Conservation (phyloP, 2,113 vertebrate species). For the Equus przewalskii region DNA sequence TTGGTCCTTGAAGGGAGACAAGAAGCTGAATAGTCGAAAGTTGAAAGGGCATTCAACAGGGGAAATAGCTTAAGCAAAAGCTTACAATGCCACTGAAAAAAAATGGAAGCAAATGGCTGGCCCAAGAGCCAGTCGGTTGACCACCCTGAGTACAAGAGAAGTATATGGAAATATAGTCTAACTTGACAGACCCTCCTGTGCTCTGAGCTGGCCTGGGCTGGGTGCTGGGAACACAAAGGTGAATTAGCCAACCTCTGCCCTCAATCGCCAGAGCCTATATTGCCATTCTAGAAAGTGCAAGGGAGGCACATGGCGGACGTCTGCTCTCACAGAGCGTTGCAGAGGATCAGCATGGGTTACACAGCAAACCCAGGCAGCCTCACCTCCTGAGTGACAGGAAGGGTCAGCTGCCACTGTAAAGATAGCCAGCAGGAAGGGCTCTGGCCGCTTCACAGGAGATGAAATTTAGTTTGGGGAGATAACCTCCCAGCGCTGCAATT, state of each 20-base stretch:
- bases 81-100: no score
- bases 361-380: not conserved
- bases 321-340: conserved; percentile 35
- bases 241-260: not conserved
- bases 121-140: not conserved
- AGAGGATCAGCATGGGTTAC: conserved; percentile 37
- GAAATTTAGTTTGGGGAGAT: conserved; percentile 62
- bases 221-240: not conserved
- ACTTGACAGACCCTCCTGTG: not conserved
- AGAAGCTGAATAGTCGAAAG: not conserved
- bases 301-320: not conserved
- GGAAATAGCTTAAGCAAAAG: not conserved
- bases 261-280: not conserved
- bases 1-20: not conserved
- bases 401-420: not conserved
- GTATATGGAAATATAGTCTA: not conserved
- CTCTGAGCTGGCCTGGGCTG: not conserved
- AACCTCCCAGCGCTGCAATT: conserved; percentile 35
- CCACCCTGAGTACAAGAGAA: not conserved
- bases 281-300: not conserved
- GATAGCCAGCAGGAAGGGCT: conserved; percentile 58
- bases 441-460: not conserved
- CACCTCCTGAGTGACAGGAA: conserved; percentile 55
- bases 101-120: not conserved
- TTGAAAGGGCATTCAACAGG: not conserved